Base-by-base conservation (phyloP, 2,113 vertebrate species). In the Eulemur macaco region DNA sequence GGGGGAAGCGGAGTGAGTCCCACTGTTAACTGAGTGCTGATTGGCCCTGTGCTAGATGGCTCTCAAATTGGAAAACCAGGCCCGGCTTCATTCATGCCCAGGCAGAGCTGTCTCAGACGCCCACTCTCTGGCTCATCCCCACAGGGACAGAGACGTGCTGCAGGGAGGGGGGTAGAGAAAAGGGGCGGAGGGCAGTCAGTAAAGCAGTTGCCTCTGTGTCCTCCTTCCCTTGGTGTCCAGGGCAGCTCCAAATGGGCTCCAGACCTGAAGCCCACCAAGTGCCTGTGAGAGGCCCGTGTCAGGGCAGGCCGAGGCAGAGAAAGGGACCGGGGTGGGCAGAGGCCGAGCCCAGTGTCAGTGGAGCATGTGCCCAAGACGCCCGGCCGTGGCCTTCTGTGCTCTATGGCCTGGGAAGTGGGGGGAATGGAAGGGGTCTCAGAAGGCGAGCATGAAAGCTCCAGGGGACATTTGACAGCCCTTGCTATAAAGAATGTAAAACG, bases 81-180 rank as follows among this genome's bases (percentile, higher is more conserved):
- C 42, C n/a, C 34, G 3, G 8, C 54, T 58, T 80, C 50, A 13
- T 34, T 47, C 12, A 54, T 54, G 45, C 11, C n/a, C 47, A 34
- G 86, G 5, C n/a, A 20, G 23, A 15, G 34, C 34, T 18, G 4
- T 52, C 58, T 58, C 29, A 73, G 68, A 74, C 42, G 20, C n/a
- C 8, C 74, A 12, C 17, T 39, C 27, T 60, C 42, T 8, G 47
- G 42, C 37, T 31, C n/a, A 21, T 76, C 21, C 37, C 23, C 1
- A 1, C 5, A 1, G 12, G 15, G 18, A 20, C 21, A 5, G 2
- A 6, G 47, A 27, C 11, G 5, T 27, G 25, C 17, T 1, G 8
- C 86, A 8, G 34, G 29, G 42, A 23, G 2, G 73, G 66, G 27
- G 23, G 34, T 25, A 15, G 17, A 89, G 77, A 25, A 34, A 58